Conservation (phyloP, 64 coral and sea anemone species). For the Stylophora pistillata region DNA sequence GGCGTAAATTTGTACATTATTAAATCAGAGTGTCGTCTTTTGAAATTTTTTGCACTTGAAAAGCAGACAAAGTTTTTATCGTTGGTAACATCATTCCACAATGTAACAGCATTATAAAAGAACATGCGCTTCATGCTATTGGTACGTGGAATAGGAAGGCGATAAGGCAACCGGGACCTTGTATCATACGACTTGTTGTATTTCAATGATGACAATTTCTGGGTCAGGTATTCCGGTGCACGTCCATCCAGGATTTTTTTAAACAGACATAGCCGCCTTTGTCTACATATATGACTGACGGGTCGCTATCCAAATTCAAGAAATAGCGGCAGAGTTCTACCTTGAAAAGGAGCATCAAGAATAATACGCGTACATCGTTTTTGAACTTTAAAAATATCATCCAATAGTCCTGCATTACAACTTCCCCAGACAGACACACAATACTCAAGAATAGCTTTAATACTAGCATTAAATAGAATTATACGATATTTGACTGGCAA, state of each 20-base stretch:
- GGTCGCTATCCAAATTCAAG: too few species aligned
- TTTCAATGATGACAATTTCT: too few species aligned
- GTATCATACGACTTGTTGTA: too few species aligned
- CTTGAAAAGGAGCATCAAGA: background rate
- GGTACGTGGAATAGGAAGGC: background rate
- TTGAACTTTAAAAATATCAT: slow-evolving; percentile 43
- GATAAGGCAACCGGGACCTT: background rate
- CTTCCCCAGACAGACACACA: slow-evolving; percentile 42
- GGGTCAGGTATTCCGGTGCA: too few species aligned
- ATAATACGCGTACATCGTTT: slow-evolving; percentile 32
- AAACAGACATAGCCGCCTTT: too few species aligned
- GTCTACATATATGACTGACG: too few species aligned
- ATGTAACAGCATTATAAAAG: too few species aligned
- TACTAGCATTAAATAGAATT: slow-evolving; percentile 34
- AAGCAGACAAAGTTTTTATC: too few species aligned
- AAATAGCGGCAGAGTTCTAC: background rate
- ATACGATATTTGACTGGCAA: slow-evolving; percentile 12
- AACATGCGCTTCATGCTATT: too few species aligned
- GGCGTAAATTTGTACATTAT: too few species aligned
- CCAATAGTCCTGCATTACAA: slow-evolving; percentile 42
- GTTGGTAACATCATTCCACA: too few species aligned
- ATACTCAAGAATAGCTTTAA: slow-evolving; percentile 52
- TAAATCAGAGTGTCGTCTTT: background rate
- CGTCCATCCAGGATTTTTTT: too few species aligned
- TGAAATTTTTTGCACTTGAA: background rate